Evolutionary conservation across 2,888 invertebrate species (phyloP).

Genomic region (Megamerina dolium): DNA sequence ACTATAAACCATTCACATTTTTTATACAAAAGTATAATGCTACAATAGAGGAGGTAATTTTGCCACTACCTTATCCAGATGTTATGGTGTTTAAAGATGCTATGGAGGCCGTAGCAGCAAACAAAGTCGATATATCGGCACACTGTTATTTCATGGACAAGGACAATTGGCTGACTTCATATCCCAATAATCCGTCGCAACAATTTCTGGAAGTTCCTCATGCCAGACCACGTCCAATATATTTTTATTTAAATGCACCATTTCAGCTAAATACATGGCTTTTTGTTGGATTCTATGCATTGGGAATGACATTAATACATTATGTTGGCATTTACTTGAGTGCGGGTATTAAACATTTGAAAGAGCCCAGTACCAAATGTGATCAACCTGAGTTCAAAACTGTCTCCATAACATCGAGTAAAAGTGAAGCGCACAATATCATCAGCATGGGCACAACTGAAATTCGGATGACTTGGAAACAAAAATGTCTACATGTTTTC

Average conservation of each 20-base stretch:
- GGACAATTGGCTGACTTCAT: slow-evolving; percentile 10
- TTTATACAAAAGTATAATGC: slow-evolving; percentile 13
- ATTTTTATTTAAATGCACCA: not conserved
- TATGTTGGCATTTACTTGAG: no score
- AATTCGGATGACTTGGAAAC: no score
- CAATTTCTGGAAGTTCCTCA: slow-evolving; percentile 6
- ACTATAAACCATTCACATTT: slow-evolving; percentile 6
- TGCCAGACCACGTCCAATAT: not conserved
- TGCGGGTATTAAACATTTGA: no score
- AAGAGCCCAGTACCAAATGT: no score
- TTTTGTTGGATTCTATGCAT: not conserved
- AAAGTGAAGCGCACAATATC: no score
- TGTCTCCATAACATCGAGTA: no score
- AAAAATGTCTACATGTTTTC: no score
- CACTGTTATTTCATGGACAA: no score
- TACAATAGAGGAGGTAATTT: slow-evolving; percentile 12
- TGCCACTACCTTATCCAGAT: slow-evolving; percentile 13
- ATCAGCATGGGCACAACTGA: no score
- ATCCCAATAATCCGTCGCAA: not conserved
- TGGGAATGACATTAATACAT: slow-evolving; percentile 2
- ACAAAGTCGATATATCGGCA: slow-evolving; percentile 10
- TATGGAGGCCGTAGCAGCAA: slow-evolving; percentile 5
- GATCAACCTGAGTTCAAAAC: no score
- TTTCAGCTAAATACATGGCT: not conserved
- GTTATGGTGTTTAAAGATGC: slow-evolving; percentile 1